Percentiles rank a stretch among this genome's conserved stretches.
These are phyloP conservation scores for Bradypus variegatus DNA, from an alignment of 2,797 vertebrate species.

Conservation along the genomic window DNA sequence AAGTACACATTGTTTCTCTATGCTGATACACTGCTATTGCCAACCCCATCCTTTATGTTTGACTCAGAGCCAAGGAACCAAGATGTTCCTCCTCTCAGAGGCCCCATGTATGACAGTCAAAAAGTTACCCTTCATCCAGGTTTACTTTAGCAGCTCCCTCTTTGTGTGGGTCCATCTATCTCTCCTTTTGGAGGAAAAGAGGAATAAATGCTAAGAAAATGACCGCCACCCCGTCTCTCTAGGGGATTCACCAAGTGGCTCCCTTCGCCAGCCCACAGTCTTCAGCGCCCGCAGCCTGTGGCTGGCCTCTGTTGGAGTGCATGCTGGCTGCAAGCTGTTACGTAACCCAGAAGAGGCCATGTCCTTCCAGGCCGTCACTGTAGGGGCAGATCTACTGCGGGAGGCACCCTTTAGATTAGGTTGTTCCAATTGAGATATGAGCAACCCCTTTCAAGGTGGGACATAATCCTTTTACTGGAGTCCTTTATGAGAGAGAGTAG, in stretches of 20 bases:
- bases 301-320: too few species aligned
- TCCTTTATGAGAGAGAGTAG: too few species aligned
- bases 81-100: background rate
- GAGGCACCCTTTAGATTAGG: too few species aligned
- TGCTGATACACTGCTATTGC: background rate
- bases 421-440: too few species aligned
- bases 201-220: background rate
- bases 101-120: background rate
- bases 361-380: too few species aligned
- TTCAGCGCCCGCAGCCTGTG: background rate
- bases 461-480: too few species aligned
- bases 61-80: background rate
- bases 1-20: background rate
- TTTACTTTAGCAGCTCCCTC: background rate
- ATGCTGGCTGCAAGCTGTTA: too few species aligned
- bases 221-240: accelerated
- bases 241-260: background rate
- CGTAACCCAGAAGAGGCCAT: too few species aligned
- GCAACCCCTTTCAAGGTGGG: too few species aligned
- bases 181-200: background rate
- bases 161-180: too few species aligned
- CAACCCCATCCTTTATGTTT: background rate
- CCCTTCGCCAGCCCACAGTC: too few species aligned
- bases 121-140: background rate
- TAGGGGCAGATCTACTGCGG: too few species aligned